phyloP scores from a whole-genome alignment of 2,888 invertebrate species.

The Drosophila recens region DNA sequence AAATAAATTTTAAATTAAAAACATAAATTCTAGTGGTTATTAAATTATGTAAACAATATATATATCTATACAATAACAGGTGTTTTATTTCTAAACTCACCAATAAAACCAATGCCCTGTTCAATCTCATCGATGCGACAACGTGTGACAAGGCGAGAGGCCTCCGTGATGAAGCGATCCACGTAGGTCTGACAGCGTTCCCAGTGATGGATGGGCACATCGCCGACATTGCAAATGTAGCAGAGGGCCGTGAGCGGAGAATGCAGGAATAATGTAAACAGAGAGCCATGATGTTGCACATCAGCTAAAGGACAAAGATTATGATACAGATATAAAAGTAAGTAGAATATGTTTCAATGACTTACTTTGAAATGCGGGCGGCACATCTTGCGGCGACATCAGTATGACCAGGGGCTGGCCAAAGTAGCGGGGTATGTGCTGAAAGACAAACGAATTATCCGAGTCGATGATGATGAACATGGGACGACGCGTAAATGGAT shows the following conservation, averaged over 20 bases:
- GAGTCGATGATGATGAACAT: constrained; percentile 97
- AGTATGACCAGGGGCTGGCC: constrained; percentile 96
- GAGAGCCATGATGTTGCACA: constrained; percentile 94
- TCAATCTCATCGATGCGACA: constrained; percentile 91
- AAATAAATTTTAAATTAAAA: too few relatives aligned
- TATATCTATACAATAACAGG: too few relatives aligned
- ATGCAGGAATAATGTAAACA: constrained; percentile 98
- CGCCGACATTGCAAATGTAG: constrained; percentile 94
- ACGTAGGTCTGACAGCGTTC: constrained; percentile 95
- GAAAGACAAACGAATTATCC: constrained; percentile 96
- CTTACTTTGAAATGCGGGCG: constrained; percentile 92
- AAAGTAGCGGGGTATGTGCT: constrained; percentile 95
- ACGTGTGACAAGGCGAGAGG: constrained; percentile 92
- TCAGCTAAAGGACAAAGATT: constrained; percentile 86
- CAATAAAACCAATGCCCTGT: constrained; percentile 85
- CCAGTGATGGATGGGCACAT: constrained; percentile 94
- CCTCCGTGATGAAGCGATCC: constrained; percentile 95
- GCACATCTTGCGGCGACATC: constrained; percentile 96
- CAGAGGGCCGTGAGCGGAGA: constrained; percentile 97
- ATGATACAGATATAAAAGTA: not conserved
- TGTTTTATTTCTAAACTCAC: constrained; percentile 53
- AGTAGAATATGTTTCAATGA: not conserved
- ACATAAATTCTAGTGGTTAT: too few relatives aligned
- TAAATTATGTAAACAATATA: too few relatives aligned
- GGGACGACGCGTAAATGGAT: constrained; percentile 96